phyloP scores from a whole-genome alignment of 2,113 vertebrate genomes.

The Rhadina sibilatrix region DNA sequence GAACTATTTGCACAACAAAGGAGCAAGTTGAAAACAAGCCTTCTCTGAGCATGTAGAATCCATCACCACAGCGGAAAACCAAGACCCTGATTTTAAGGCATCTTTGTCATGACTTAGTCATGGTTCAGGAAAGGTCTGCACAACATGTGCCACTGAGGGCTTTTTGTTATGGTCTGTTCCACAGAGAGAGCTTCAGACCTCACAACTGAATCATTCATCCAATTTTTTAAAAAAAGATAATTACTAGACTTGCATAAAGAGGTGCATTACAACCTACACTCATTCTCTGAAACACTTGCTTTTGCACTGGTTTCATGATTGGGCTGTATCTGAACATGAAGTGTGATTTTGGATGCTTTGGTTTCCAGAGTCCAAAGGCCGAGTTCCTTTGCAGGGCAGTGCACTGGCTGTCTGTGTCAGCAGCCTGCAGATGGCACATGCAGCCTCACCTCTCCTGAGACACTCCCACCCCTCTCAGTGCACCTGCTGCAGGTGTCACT shows the following conservation, averaged over 20 bases:
- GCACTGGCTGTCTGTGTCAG: neutral
- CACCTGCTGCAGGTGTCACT: neutral
- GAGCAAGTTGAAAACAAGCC: neutral
- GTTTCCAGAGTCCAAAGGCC: neutral
- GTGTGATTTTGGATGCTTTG: neutral
- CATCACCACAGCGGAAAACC: neutral
- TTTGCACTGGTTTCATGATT: neutral
- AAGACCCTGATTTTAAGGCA: neutral
- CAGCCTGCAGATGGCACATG: neutral
- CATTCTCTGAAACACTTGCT: neutral
- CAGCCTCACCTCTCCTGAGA: neutral
- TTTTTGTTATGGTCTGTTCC: neutral
- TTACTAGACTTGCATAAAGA: neutral
- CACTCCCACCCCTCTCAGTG: neutral
- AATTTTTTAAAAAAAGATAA: neutral
- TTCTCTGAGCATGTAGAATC: neutral
- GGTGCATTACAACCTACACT: neutral
- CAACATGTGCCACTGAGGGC: neutral
- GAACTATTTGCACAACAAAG: constrained; percentile 5
- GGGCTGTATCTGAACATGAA: neutral
- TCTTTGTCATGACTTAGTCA: neutral
- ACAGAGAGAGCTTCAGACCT: neutral
- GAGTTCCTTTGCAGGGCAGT: too few species aligned
- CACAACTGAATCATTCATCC: neutral
- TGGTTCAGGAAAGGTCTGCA: neutral